Evolutionary conservation across 2,888 invertebrate species (phyloP), one percentile per base, ranked within the genome.

Genomic region (Octonoba sinensis): DNA sequence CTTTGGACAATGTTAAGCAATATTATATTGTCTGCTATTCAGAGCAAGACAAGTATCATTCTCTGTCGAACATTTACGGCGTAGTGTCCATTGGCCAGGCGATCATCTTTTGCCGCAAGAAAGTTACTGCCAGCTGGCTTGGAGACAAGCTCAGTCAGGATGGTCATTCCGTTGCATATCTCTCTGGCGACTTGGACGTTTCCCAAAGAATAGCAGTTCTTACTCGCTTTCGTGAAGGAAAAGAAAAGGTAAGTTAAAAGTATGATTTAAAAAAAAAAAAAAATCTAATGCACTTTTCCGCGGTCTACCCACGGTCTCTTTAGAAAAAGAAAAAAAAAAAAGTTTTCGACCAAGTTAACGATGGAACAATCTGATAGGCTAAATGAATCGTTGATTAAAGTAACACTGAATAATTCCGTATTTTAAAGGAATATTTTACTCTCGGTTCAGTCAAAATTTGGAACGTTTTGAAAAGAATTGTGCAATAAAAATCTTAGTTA

Each of bases 41-140:
- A 87, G 90, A 93, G 85, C 94, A 96, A 71, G 95, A 94, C 79
- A 99, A 99, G 89, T 98, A 96, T 88, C 91, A 91, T 86, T 97
- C 97, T 1, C 93, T 99, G 86, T 93, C 94, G 83, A 97, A 98
- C 88, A 96, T 99, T 87, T 99, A 99, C 90, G 96, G 96, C 62
- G 94, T 95, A 18, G 94, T 99, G 72, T 95, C 97, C 44, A 94
- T 99, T 87, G 99, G 99, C 12, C 98, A 99, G 90, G 96, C 97
- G 3, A 99, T 99, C 87, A 97, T 99, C 87, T 99, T 99, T 89
- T 99, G 99, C 44, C 78, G 83, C 16, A 85, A 85, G 2, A 85
- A 79, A 62, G 64, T 60, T n/a, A 85, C 86, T 3, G 86, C 86
- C 12, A 22, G 66, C 0, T 97, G 96, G 96, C 89, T 99, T 60